phyloP scores from a whole-genome alignment of 2,113 vertebrate species.

The Antechinus stuartii region DNA sequence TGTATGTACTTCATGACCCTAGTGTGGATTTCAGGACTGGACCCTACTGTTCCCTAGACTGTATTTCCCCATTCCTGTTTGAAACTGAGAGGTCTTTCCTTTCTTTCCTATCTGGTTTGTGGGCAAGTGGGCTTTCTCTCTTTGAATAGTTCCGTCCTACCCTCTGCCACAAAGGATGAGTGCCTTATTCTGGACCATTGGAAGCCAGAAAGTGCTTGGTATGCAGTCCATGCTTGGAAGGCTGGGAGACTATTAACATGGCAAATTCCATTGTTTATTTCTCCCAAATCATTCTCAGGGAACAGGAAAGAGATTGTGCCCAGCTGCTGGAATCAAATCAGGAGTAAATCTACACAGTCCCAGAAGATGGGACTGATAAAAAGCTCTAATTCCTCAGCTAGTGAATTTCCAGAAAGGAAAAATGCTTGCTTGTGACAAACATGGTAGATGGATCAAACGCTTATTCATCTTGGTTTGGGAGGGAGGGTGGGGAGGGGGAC shows the following conservation, averaged over 20 bases:
- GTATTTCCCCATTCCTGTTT: neutral
- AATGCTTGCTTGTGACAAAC: neutral
- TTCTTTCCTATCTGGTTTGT: neutral
- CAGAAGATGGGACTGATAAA: constrained; percentile 26
- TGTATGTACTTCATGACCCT: neutral
- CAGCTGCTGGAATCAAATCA: constrained; percentile 64
- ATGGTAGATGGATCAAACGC: neutral
- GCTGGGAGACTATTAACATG: constrained; percentile 60
- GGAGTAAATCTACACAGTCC: constrained; percentile 28
- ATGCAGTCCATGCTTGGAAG: constrained; percentile 33
- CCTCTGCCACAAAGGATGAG: neutral
- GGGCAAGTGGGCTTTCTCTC: constrained; percentile 17
- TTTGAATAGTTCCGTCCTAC: neutral
- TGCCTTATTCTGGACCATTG: constrained; percentile 17
- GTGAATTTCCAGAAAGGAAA: constrained; percentile 57
- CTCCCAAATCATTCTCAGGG: constrained; percentile 37
- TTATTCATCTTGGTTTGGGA: neutral
- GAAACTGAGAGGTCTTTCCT: neutral
- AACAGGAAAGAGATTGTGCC: constrained; percentile 51
- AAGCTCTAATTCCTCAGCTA: constrained; percentile 40
- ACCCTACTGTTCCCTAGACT: too few species aligned
- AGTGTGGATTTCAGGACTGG: neutral
- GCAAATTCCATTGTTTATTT: constrained; percentile 61
- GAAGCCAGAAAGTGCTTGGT: constrained; percentile 33
- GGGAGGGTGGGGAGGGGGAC: neutral